Percentiles rank a stretch among this genome's conserved stretches.
Conservation (phyloP, 92 coral and sea anemone species). For the Epizoanthus ramosus region DNA sequence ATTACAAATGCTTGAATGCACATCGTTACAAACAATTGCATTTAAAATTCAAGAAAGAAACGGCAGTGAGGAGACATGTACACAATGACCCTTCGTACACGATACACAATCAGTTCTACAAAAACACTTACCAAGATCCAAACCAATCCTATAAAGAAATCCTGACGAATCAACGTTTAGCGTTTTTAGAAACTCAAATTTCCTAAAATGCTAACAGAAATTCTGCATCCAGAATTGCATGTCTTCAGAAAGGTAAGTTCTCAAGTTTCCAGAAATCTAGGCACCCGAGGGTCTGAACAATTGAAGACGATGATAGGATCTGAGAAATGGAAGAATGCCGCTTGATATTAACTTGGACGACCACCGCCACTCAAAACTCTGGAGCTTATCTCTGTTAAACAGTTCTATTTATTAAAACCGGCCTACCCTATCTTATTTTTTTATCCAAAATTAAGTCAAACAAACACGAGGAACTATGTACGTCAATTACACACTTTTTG, state of each 20-base stretch:
- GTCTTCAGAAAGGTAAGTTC: neutral
- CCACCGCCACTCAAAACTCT: too few relatives aligned
- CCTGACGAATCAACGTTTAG: neutral
- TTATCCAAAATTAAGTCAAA: too few relatives aligned
- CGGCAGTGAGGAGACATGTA: neutral
- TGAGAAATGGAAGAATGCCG: neutral
- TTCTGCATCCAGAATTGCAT: neutral
- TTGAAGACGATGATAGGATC: slow-evolving; percentile 9
- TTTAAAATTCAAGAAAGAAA: neutral
- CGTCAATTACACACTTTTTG: too few relatives aligned
- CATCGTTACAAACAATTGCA: neutral
- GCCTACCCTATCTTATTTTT: too few relatives aligned
- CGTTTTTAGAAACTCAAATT: neutral
- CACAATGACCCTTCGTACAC: neutral
- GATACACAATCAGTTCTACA: neutral
- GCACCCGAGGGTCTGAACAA: neutral
- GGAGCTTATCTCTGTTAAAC: slow-evolving; percentile 21
- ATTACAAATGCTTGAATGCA: neutral
- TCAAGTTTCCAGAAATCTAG: slow-evolving; percentile 26
- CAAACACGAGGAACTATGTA: too few relatives aligned
- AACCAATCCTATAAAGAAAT: neutral
- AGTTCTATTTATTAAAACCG: neutral
- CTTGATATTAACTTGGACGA: too few relatives aligned
- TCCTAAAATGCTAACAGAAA: slow-evolving; percentile 3
- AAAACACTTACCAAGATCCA: neutral